phyloP scores from a whole-genome alignment of 2,113 vertebrate species.

The Trachemys scripta region DNA sequence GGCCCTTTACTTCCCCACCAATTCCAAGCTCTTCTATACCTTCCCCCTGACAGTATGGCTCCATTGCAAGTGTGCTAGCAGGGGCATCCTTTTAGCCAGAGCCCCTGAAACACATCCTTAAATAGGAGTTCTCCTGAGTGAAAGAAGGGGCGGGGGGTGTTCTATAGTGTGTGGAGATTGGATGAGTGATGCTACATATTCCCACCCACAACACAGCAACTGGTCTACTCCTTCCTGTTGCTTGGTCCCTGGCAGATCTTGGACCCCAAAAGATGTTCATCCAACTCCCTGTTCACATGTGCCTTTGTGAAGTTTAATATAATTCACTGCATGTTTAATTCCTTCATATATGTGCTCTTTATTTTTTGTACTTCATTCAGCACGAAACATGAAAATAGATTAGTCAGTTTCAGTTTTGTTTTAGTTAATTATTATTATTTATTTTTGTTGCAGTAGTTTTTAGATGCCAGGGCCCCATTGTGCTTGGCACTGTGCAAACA shows the following conservation, averaged over 20 bases:
- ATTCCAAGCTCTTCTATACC: neutral
- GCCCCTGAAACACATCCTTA: neutral
- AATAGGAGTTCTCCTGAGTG: neutral
- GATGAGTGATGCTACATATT: neutral
- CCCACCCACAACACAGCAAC: neutral
- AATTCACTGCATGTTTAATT: neutral
- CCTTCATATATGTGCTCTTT: neutral
- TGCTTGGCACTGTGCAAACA: neutral
- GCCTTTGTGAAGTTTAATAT: neutral
- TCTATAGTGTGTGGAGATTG: neutral
- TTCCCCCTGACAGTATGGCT: neutral
- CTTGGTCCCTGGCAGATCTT: neutral
- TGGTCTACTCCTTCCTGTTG: neutral
- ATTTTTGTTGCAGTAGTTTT: neutral
- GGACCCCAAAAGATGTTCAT: neutral
- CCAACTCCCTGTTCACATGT: neutral
- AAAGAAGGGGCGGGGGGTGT: neutral
- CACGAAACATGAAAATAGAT: conserved; percentile 19
- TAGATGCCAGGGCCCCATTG: neutral
- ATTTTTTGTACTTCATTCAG: neutral
- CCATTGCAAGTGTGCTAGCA: neutral
- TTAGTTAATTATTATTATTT: neutral
- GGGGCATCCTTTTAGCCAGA: neutral
- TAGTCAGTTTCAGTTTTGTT: neutral
- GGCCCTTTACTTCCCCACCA: neutral